phyloP scores from a whole-genome alignment of 2,113 vertebrate genomes.

The Tragulus kanchil region DNA sequence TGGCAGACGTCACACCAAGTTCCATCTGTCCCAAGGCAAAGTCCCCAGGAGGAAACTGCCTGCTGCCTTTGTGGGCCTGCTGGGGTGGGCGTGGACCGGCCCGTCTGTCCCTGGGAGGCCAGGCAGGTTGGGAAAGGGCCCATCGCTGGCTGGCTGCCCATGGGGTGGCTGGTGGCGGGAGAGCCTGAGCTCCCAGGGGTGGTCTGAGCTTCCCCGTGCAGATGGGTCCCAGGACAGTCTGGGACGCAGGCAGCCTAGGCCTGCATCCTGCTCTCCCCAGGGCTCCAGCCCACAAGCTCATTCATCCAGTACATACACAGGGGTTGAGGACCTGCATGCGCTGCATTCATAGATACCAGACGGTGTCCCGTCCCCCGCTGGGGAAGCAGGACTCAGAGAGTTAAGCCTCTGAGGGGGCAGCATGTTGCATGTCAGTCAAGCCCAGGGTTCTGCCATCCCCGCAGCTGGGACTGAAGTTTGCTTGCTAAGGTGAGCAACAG shows the following conservation, averaged over 20 bases:
- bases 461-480: neutral
- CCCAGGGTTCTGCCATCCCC: neutral
- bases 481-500: neutral
- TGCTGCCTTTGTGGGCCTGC: constrained; percentile 38
- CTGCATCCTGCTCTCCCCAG: neutral
- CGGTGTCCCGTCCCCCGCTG: fast-evolving
- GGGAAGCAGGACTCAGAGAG: neutral
- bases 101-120: neutral
- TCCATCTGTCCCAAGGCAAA: constrained; percentile 79
- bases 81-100: neutral
- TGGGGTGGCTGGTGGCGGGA: neutral
- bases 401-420: neutral
- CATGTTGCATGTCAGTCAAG: neutral
- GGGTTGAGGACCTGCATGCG: neutral
- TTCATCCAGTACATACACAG: neutral
- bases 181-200: neutral
- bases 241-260: neutral
- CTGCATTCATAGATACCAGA: neutral
- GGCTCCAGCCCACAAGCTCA: neutral
- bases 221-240: neutral
- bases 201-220: neutral
- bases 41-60: constrained; percentile 54
- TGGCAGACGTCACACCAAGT: constrained; percentile 39
- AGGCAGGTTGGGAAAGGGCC: neutral
- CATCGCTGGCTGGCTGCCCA: neutral